These are phyloP conservation scores for Ceyx cyanopectus DNA, from an alignment of 2,113 vertebrate genomes.

Conservation along the genomic window DNA sequence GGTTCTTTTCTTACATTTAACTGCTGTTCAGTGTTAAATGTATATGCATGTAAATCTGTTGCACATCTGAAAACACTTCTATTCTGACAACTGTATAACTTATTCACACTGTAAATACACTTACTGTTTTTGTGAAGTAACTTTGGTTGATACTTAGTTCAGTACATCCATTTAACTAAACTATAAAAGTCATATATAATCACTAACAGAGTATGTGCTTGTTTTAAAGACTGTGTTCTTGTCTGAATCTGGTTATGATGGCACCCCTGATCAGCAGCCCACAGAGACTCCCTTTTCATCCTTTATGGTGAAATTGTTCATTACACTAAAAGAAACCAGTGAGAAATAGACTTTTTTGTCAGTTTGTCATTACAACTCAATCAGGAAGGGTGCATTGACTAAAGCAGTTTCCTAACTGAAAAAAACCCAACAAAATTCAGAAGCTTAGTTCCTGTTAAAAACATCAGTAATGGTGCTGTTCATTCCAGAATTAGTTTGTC, in stretches of 20 bases:
- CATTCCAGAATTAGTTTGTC: not conserved
- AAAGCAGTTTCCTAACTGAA: not conserved
- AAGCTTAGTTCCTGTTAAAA: not conserved
- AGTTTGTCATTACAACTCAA: not conserved
- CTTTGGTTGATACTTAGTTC: slow-evolving; percentile 83
- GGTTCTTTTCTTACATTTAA: slow-evolving; percentile 70
- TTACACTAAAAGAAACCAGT: not conserved
- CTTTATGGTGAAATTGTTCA: not conserved
- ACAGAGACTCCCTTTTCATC: not conserved
- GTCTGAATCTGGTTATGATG: not conserved
- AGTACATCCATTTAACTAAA: slow-evolving; percentile 80
- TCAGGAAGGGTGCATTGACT: not conserved
- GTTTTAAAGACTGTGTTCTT: not conserved
- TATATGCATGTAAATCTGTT: slow-evolving; percentile 86
- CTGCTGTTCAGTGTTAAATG: slow-evolving; percentile 78
- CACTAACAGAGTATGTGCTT: slow-evolving; percentile 27
- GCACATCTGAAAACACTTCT: slow-evolving; percentile 88
- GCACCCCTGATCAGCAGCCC: not conserved
- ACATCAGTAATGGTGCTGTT: not conserved
- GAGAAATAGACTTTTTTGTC: not conserved
- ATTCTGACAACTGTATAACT: slow-evolving; percentile 81
- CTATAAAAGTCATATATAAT: slow-evolving; percentile 67
- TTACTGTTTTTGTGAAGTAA: slow-evolving; percentile 87
- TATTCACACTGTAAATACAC: slow-evolving; percentile 93
- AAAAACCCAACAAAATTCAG: not conserved